Evolutionary conservation across 2,797 vertebrate genomes (phyloP).

Genomic region (Rhinella marina): DNA sequence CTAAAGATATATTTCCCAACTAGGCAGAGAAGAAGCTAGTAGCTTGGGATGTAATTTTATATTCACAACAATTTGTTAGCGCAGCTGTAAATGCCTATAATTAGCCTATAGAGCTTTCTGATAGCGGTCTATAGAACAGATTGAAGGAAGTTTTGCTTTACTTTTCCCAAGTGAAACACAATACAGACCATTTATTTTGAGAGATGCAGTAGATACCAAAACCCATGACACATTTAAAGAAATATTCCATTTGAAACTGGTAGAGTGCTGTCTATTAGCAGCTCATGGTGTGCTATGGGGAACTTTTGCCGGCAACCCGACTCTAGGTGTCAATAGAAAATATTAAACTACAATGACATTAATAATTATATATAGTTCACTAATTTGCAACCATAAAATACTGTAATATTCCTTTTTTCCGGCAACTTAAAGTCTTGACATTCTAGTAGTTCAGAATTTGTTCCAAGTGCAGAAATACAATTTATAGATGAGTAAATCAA

Average conservation of each 20-base stretch:
- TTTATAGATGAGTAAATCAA: no score
- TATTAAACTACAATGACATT: no score
- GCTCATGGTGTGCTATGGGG: no score
- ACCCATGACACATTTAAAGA: not conserved
- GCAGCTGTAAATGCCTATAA: constrained; percentile 50
- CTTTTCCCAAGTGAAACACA: constrained; percentile 28
- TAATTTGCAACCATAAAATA: no score
- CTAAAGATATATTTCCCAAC: constrained; percentile 23
- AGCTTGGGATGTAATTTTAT: constrained; percentile 25
- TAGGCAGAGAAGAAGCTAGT: constrained; percentile 8
- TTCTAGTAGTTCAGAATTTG: no score
- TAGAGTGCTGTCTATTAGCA: no score
- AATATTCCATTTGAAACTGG: not conserved
- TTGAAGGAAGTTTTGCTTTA: not conserved
- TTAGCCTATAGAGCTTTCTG: constrained; percentile 34
- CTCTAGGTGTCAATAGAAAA: no score
- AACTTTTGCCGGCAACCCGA: no score
- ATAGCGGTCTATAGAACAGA: constrained; percentile 19
- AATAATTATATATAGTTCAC: no score
- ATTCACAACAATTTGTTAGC: constrained; percentile 38
- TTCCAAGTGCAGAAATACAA: no score
- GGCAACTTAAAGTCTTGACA: no score
- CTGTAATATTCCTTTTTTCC: no score
- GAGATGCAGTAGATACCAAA: not conserved
- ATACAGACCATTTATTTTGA: not conserved